A percentile compares a stretch with the other conserved stretches of the same genome.
These are phyloP conservation scores for Epizoanthus ramosus DNA, from an alignment of 92 coral and sea anemone species.

Conservation along the genomic window DNA sequence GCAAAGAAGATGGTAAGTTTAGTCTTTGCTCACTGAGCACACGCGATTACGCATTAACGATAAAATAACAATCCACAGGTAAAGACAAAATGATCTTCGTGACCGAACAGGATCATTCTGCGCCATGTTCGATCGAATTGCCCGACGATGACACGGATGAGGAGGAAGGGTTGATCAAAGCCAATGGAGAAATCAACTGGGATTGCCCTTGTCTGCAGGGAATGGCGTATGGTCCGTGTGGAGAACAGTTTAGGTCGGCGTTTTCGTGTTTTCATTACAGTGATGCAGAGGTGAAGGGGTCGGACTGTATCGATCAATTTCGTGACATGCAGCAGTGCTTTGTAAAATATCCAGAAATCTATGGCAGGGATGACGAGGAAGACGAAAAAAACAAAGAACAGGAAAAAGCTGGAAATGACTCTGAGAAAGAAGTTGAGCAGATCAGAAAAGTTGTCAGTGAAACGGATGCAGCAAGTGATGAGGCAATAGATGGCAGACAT, in stretches of 20 bases:
- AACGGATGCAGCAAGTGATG: not conserved
- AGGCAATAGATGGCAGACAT: not conserved
- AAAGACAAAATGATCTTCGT: conserved; percentile 95
- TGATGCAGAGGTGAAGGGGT: conserved; percentile 90
- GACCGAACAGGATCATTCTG: conserved; percentile 88
- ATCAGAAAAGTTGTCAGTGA: not conserved
- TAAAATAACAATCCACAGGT: conserved; percentile 51
- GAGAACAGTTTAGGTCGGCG: conserved; percentile 89
- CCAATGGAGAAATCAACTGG: conserved; percentile 98
- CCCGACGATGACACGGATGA: conserved; percentile 89
- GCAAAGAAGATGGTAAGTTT: conserved; percentile 89
- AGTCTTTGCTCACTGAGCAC: not conserved
- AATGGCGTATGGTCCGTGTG: conserved; percentile 98
- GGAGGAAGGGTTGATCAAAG: conserved; percentile 92
- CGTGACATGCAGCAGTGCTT: conserved; percentile 96
- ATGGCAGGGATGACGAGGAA: conserved; percentile 89
- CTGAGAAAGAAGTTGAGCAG: conserved; percentile 13
- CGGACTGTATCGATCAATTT: conserved; percentile 94
- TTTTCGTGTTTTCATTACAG: conserved; percentile 97
- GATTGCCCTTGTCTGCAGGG: conserved; percentile 99
- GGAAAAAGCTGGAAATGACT: conserved; percentile 12
- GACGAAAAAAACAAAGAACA: conserved; percentile 44
- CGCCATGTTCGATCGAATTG: conserved; percentile 67
- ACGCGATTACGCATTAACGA: not conserved
- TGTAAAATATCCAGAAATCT: conserved; percentile 88